phyloP scores from a whole-genome alignment of 2,797 vertebrate species.

The Carcharodon carcharias region DNA sequence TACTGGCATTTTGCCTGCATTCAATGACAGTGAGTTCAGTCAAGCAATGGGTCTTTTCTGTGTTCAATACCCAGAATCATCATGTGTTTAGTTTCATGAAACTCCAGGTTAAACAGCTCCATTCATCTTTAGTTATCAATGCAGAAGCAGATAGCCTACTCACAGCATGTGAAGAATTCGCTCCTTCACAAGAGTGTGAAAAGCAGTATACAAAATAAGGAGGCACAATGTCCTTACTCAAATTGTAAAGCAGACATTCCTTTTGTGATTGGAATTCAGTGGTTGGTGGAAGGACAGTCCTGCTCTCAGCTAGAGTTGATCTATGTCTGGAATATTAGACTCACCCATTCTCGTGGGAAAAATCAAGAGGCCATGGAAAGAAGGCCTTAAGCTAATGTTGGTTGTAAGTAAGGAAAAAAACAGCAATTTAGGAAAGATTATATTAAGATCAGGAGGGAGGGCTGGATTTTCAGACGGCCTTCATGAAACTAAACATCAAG shows the following conservation, averaged over 20 bases:
- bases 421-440: slow-evolving; percentile 25
- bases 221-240: not conserved
- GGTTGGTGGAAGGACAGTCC: not conserved
- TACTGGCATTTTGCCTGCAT: not conserved
- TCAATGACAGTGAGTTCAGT: not conserved
- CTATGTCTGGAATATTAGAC: not conserved
- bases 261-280: not conserved
- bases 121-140: not conserved
- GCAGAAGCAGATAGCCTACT: not conserved
- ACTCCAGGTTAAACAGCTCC: not conserved
- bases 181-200: not conserved
- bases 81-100: not conserved
- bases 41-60: not conserved
- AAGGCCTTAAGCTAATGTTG: slow-evolving; percentile 1
- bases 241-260: slow-evolving; percentile 19
- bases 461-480: slow-evolving; percentile 13
- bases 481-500: not conserved
- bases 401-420: not conserved
- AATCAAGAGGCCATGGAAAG: not conserved
- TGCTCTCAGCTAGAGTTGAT: not conserved
- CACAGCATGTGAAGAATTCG: not conserved
- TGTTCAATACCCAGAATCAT: no score
- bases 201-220: not conserved
- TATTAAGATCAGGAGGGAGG: not conserved
- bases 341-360: slow-evolving; percentile 20